phyloP scores from a whole-genome alignment of 2,888 invertebrate species.

The Limnephilus marmoratus region DNA sequence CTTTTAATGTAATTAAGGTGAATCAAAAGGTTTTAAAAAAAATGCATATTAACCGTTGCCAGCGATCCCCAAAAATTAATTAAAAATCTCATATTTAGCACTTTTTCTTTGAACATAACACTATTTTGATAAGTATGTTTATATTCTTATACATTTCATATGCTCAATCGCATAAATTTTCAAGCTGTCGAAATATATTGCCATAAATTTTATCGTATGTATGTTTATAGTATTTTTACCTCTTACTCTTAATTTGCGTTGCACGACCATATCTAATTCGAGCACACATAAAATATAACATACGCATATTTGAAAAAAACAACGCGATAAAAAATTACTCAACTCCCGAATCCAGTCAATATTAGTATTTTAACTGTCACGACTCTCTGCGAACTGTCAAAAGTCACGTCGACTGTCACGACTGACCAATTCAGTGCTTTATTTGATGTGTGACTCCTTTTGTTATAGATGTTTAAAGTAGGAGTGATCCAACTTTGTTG shows the following conservation, averaged over 20 bases:
- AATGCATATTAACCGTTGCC: no score
- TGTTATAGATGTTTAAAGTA: slow-evolving; percentile 21
- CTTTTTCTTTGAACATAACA: neutral
- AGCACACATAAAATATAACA: neutral
- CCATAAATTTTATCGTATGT: neutral
- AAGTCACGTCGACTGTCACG: neutral
- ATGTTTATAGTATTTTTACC: neutral
- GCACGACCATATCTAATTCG: neutral
- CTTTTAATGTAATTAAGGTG: no score
- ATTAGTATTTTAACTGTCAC: neutral
- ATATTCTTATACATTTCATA: neutral
- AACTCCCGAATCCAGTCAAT: neutral
- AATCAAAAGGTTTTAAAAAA: no score
- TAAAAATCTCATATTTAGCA: neutral
- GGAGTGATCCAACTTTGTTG: neutral
- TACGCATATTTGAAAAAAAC: neutral
- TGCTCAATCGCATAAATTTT: neutral
- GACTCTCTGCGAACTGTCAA: neutral
- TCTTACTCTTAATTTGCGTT: neutral
- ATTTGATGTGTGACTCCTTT: slow-evolving; percentile 42
- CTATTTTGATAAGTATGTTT: neutral
- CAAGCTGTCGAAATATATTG: neutral
- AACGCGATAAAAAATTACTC: neutral
- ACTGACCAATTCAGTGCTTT: slow-evolving; percentile 2
- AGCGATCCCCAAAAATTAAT: no score